These are phyloP conservation scores for Cerastis leucographa DNA, from an alignment of 2,888 invertebrate species.

Conservation along the genomic window DNA sequence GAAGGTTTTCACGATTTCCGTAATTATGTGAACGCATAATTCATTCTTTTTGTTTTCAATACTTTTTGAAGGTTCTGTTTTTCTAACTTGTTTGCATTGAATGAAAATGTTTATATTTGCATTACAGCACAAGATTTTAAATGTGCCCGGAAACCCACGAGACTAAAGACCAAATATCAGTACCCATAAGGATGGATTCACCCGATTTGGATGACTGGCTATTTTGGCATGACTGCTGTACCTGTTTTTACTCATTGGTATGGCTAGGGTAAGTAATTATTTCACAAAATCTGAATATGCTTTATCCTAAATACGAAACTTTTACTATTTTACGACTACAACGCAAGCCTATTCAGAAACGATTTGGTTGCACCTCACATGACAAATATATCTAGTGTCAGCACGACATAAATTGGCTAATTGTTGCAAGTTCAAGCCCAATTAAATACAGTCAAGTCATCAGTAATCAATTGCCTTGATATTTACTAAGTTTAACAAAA, in stretches of 20 bases:
- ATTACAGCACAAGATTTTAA: neutral
- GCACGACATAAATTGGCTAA: neutral
- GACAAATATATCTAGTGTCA: neutral
- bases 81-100: neutral
- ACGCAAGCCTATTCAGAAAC: neutral
- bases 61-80: neutral
- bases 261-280: neutral
- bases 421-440: neutral
- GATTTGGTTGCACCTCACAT: neutral
- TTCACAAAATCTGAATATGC: neutral
- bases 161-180: neutral
- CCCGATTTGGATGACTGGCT: neutral
- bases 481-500: neutral
- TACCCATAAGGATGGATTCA: neutral
- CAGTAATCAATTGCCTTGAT: neutral
- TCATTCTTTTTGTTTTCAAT: neutral
- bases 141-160: neutral
- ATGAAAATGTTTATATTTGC: neutral
- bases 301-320: neutral
- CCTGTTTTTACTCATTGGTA: neutral
- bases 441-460: neutral
- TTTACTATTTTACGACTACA: neutral
- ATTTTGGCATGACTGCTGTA: neutral
- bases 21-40: neutral
- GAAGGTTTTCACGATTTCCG: no score